Evolutionary conservation across 2,797 vertebrate genomes (phyloP), one percentile per base, ranked within the genome.

Genomic region (Neosilurus mollespiculum): DNA sequence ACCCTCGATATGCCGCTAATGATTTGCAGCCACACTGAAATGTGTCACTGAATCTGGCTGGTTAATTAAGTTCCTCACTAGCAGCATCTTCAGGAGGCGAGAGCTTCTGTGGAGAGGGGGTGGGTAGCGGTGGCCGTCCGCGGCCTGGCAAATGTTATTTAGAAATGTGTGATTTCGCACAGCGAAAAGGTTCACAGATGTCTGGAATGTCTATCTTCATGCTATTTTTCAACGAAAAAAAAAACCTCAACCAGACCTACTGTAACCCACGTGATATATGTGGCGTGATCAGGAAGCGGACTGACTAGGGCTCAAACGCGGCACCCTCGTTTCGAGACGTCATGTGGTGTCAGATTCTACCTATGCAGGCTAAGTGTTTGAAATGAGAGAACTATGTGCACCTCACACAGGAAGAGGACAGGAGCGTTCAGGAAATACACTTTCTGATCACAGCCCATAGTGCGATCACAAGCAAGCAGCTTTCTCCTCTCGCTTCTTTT

Each of bases 41-140:
- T 84, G 83, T 76, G 76, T 83, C 61, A 12, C 71, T 61, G 58
- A 65, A 86, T 83, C 87, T 81, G 81, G 34, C 82, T 53, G 34
- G 69, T 70, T 88, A 88, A 89, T 89, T 86, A 86, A 86, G 83
- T 70, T 51, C 56, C 73, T 81, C 85, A 83, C 83, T 75, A 78
- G 80, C 72, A 81, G 71, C 73, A 80, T 83, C 84, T 81, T 83
- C 37, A 81, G 58, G 76, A 69, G 81, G 83, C 69, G 34, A 75
- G 58, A 53, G 26, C 53, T 62, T 76, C 71, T 43, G 67, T 54
- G 67, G 62, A 72, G 77, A 79, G 78, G 73, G 43, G 77, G 62
- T 30, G 66, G 82, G 69, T 73, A 78, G 51, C 61, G 82, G 69
- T 73, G 75, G 51, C 61, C 56, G 58, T 59, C 56, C 58, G 11